Conservation (phyloP, 2,113 vertebrate species). For the Macroglossus sobrinus region DNA sequence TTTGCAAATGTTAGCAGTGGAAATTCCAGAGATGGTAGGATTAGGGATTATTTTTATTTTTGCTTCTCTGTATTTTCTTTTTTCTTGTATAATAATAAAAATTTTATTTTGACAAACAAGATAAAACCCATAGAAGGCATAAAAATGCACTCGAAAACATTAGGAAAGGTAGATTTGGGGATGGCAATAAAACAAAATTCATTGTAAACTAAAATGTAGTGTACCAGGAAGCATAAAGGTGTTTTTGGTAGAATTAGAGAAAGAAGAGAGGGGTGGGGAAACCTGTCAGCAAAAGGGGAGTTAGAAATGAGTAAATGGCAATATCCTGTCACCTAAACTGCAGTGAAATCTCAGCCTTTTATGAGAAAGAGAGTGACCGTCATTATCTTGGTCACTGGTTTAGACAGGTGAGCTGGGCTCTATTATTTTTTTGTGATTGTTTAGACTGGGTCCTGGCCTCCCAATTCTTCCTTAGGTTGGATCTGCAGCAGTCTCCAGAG, state of each 20-base stretch:
- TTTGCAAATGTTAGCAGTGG: not conserved
- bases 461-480: not conserved
- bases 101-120: not conserved
- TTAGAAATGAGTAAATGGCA: not conserved
- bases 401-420: not conserved
- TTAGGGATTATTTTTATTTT: conserved; percentile 24
- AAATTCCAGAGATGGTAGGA: not conserved
- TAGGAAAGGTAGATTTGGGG: not conserved
- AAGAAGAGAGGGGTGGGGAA: not conserved
- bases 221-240: not conserved
- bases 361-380: not conserved
- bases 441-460: not conserved
- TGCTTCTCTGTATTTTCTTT: not conserved
- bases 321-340: not conserved
- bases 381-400: not conserved
- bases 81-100: not conserved
- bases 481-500: not conserved
- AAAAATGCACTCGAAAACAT: not conserved
- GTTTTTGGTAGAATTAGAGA: not conserved
- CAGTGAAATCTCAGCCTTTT: not conserved
- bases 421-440: not conserved
- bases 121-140: not conserved
- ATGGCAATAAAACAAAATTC: not conserved
- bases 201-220: not conserved
- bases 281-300: not conserved